These are phyloP conservation scores for Nothocercus nigrocapillus DNA, from an alignment of 2,113 vertebrate genomes.

Conservation along the genomic window DNA sequence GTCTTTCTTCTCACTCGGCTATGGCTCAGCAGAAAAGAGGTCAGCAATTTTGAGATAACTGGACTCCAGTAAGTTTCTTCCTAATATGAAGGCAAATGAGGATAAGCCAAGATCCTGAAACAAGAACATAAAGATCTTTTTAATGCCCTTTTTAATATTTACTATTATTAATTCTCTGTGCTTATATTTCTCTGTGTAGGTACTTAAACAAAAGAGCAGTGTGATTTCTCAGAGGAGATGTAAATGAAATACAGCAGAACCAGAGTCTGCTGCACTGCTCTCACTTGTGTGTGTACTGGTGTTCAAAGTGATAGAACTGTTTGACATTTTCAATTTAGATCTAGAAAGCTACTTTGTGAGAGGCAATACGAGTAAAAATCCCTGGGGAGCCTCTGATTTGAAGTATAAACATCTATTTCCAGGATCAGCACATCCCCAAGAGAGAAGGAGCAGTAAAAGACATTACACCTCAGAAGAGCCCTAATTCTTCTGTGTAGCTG, in stretches of 20 bases:
- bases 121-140: neutral
- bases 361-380: neutral
- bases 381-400: neutral
- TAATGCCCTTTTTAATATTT: neutral
- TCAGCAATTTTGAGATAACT: neutral
- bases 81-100: neutral
- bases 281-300: neutral
- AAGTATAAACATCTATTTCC: neutral
- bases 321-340: neutral
- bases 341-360: neutral
- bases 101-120: neutral
- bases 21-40: neutral
- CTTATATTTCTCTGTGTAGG: neutral
- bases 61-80: neutral
- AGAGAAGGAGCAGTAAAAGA: neutral
- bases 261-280: neutral
- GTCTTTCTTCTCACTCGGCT: neutral
- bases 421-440: neutral
- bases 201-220: neutral
- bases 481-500: neutral
- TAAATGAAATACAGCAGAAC: neutral
- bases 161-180: neutral
- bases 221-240: neutral
- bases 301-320: neutral
- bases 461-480: neutral